A percentile compares a stretch with the other conserved stretches of the same genome.
Conservation (phyloP, 2,888 invertebrate species). For the Pachycephus smyrnensis region DNA sequence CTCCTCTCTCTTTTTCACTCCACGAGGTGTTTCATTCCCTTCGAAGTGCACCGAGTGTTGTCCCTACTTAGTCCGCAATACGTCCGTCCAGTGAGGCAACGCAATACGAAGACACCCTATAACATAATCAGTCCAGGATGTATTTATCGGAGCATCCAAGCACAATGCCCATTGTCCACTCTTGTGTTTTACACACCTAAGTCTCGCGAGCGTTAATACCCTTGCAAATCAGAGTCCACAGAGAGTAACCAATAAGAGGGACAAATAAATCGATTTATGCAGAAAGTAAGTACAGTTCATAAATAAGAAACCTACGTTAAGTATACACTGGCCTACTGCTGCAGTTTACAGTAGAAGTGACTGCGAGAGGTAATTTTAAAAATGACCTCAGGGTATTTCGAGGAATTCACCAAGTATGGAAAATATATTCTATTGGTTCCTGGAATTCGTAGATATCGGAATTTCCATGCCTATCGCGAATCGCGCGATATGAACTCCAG, state of each 20-base stretch:
- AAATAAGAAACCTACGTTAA: background rate
- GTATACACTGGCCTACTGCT: background rate
- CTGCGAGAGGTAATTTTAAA: background rate
- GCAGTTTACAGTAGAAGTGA: background rate
- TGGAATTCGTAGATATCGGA: slow-evolving; percentile 45
- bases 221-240: background rate
- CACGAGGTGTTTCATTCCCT: slow-evolving; percentile 20
- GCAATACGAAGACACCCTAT: slow-evolving; percentile 40
- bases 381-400: background rate
- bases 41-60: slow-evolving; percentile 31
- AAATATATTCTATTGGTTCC: slow-evolving; percentile 32
- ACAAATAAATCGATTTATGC: background rate
- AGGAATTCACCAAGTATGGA: slow-evolving; percentile 22
- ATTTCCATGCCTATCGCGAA: slow-evolving; percentile 32
- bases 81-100: slow-evolving; percentile 33
- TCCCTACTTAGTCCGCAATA: slow-evolving; percentile 49
- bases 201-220: background rate
- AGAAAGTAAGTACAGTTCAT: background rate
- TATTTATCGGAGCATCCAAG: slow-evolving; percentile 47
- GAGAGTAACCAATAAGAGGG: background rate
- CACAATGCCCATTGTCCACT: slow-evolving; percentile 54
- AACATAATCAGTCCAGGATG: slow-evolving; percentile 53
- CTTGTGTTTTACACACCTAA: slow-evolving; percentile 8
- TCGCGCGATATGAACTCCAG: background rate
- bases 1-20: background rate